phyloP scores from a whole-genome alignment of 1,140 invertebrate genomes.

The Bombyx mandarina region DNA sequence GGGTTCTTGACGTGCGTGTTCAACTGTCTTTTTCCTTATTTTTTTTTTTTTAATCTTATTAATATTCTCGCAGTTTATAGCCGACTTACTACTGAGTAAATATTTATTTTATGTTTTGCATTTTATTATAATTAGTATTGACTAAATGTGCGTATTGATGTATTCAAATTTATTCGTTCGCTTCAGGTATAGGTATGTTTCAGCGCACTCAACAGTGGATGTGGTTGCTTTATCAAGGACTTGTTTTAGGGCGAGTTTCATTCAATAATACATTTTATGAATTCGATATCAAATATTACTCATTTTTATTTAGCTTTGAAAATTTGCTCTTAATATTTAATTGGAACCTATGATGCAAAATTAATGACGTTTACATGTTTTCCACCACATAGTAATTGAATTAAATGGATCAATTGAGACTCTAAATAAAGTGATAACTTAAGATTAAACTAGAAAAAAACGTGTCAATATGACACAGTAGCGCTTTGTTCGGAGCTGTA shows the following conservation, averaged over 20 bases:
- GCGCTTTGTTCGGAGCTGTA: constrained; percentile 22
- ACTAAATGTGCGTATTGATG: no score
- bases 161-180: no score
- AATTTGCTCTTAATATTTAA: no score
- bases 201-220: no score
- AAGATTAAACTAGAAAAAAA: constrained; percentile 46
- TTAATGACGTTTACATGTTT: no score
- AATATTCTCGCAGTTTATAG: constrained; percentile 32
- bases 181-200: no score
- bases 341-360: no score
- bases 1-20: constrained; percentile 31
- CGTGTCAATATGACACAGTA: constrained; percentile 39
- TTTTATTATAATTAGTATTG: constrained; percentile 1
- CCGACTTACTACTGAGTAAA: constrained; percentile 8
- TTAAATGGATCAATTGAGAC: constrained; percentile 18
- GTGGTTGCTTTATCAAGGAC: no score
- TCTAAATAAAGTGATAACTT: constrained; percentile 34
- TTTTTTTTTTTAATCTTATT: constrained; percentile 4
- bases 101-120: constrained; percentile 5
- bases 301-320: no score
- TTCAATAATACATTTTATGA: no score
- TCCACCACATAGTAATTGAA: neutral
- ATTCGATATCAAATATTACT: no score
- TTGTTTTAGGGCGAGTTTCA: no score
- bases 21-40: constrained; percentile 31